These are phyloP conservation scores for Anser brachyrhynchus DNA, from an alignment of 2,113 vertebrate genomes.

Conservation along the genomic window DNA sequence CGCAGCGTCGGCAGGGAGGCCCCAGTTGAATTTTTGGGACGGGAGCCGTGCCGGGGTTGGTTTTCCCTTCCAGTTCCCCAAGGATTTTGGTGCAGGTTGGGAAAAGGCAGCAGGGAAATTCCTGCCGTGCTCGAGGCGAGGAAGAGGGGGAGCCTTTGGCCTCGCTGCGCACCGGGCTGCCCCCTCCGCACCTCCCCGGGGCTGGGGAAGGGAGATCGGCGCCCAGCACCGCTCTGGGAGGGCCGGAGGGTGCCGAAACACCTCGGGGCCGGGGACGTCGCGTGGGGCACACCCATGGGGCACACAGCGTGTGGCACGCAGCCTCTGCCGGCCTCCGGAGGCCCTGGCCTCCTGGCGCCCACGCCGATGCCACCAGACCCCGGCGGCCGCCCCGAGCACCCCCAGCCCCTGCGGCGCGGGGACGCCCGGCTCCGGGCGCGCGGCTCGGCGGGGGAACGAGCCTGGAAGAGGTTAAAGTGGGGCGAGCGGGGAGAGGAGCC, in stretches of 20 bases:
- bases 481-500: not conserved
- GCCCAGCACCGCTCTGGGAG: not conserved
- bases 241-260: no score
- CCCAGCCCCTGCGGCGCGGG: rapidly evolving
- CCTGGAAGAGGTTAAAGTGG: not conserved
- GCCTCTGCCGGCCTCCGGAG: no score
- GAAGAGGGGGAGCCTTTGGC: not conserved
- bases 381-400: no score
- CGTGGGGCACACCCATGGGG: not conserved
- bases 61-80: not conserved
- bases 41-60: not conserved
- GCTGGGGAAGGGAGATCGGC: not conserved
- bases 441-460: not conserved
- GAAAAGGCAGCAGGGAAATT: not conserved
- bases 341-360: not conserved
- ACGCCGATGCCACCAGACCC: rapidly evolving
- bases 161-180: not conserved
- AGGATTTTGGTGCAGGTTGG: not conserved
- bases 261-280: no score
- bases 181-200: not conserved
- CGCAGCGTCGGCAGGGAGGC: not conserved
- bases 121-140: not conserved
- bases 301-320: no score
- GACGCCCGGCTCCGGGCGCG: not conserved
- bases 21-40: not conserved